Evolutionary conservation across 2,888 invertebrate genomes (phyloP), one percentile per base, ranked within the genome.

Genomic region (Drosophila suboccidentalis): DNA sequence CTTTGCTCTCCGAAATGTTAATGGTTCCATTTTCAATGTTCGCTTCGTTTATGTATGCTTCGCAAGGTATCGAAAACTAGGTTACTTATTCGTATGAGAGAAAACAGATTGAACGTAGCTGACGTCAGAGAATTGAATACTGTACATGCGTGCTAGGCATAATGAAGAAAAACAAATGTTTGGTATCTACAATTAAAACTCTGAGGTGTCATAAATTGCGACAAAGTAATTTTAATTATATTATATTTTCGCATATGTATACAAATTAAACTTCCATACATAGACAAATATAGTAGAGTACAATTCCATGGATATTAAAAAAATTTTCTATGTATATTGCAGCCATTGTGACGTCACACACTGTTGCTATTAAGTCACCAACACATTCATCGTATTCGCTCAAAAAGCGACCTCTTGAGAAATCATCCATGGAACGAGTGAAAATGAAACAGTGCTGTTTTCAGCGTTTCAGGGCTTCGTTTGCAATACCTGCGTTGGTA

Each of bases 1-100:
- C 75, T 70, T 54, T 74, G 75, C 70, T 66, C 59, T 78, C 63
- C 66, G 75, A 78, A 78, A 50, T 63, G 43, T 60, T 32, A 77
- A 74, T 77, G 77, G 66, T 71, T 70, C 57, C 70, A 54, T 32
- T 66, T 63, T 54, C 32, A 34, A 9, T 32, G 26, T 74, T 74
- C 57, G 71, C 66, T 63, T 54, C 75, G 53, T 49, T 78, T 77
- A 74, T 70, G 75, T 77, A 77, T 36, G 73, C 65, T 61, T 44
- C 58, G 62, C 53, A 36, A 11, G 34, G 55, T 15, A 6, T 6
- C 17, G 10, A 6, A 2, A 6, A 10, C 11, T 26, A 78, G 78
- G 44, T 78, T 39, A 38, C 38, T 1, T 8, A 8, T 22, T 47
- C 1, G 2, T 13, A 8, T 8, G 49, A 46, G 49, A 58, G 58